phyloP scores from a whole-genome alignment of 2,888 invertebrate genomes.

The Stenchaetothrips biformis region DNA sequence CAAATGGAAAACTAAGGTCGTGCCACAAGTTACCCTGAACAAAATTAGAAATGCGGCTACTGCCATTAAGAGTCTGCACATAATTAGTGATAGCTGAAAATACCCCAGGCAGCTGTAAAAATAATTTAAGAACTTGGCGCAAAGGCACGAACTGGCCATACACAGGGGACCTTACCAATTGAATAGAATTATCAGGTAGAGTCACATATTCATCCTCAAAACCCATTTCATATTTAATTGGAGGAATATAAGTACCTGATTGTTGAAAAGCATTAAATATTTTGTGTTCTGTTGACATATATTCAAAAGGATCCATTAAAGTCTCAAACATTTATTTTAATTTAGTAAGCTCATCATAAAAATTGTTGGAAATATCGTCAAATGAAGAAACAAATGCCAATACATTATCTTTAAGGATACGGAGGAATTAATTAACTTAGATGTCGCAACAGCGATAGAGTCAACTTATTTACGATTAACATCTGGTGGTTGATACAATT shows the following conservation, averaged over 20 bases:
- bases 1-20: too few relatives aligned
- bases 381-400: too few relatives aligned
- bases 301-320: background rate
- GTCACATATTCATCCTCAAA: background rate
- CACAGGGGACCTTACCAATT: background rate
- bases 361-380: too few relatives aligned
- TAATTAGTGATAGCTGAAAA: background rate
- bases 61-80: too few relatives aligned
- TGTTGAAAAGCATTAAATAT: background rate
- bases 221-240: background rate
- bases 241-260: background rate
- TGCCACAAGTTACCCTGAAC: too few relatives aligned
- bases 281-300: background rate
- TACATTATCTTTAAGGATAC: too few relatives aligned
- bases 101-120: background rate
- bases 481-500: background rate
- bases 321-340: too few relatives aligned
- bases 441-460: background rate
- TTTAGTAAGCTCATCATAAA: too few relatives aligned
- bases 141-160: background rate
- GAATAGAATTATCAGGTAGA: background rate
- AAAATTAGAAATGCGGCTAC: too few relatives aligned
- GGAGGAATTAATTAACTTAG: too few relatives aligned
- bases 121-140: background rate
- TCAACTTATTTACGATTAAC: background rate